Evolutionary conservation across 2,888 invertebrate species (phyloP).

Genomic region (Drosophila pseudotakahashii): DNA sequence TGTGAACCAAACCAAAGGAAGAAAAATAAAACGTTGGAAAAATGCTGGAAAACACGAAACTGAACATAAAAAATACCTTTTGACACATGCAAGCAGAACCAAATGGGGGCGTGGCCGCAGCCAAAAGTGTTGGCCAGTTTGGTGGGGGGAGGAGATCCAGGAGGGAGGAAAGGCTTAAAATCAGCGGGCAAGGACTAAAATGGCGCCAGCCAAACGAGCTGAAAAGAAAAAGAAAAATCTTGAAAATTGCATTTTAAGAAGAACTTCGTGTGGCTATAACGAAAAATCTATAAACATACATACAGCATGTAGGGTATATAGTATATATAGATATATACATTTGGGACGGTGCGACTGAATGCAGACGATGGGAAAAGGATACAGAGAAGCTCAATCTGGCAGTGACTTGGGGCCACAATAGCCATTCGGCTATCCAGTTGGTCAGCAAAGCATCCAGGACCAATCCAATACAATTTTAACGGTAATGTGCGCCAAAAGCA

Average conservation of each 20-base stretch:
- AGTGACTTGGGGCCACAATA: constrained; percentile 54
- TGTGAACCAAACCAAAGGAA: constrained; percentile 23
- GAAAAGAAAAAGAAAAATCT: constrained; percentile 56
- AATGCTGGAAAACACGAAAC: constrained; percentile 77
- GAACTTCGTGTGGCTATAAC: constrained; percentile 78
- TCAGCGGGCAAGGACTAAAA: constrained; percentile 63
- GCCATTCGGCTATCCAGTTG: constrained; percentile 48
- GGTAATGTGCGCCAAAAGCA: constrained; percentile 64
- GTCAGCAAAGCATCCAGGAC: constrained; percentile 53
- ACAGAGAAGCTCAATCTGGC: constrained; percentile 50
- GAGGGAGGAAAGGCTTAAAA: constrained; percentile 61
- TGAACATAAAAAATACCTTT: constrained; percentile 79
- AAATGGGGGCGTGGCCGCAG: constrained; percentile 53
- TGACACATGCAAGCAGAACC: constrained; percentile 74
- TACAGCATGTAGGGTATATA: constrained; percentile 7
- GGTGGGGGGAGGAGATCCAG: neutral
- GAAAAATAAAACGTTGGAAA: constrained; percentile 69
- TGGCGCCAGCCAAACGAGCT: constrained; percentile 53
- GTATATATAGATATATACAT: neutral
- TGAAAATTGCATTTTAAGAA: constrained; percentile 82
- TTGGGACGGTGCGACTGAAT: constrained; percentile 39
- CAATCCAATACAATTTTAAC: constrained; percentile 80
- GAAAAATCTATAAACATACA: constrained; percentile 71
- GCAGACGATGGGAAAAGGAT: constrained; percentile 47
- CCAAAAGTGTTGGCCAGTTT: constrained; percentile 36